A percentile compares a stretch with the other conserved stretches of the same genome.
These are phyloP conservation scores for Taenaris catops DNA, from an alignment of 2,888 invertebrate species.

Conservation along the genomic window DNA sequence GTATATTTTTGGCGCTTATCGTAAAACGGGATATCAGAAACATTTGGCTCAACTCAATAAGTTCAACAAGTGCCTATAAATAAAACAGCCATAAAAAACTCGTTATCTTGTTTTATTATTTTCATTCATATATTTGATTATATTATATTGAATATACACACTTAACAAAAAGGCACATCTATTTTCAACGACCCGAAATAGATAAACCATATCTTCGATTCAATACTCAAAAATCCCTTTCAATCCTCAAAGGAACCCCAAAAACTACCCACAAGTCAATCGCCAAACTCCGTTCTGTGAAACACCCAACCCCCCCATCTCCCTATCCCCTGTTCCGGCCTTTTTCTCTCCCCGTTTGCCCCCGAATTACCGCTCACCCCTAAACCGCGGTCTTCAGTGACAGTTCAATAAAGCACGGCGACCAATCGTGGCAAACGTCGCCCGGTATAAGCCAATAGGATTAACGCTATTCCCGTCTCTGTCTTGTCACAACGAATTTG, in stretches of 20 bases:
- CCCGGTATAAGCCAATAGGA: conserved; percentile 78
- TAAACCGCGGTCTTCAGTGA: conserved; percentile 75
- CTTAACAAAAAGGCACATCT: no score
- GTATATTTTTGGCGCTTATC: no score
- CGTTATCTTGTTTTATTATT: no score
- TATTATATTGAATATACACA: no score
- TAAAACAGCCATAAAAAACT: no score
- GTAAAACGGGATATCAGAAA: no score
- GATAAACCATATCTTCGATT: no score
- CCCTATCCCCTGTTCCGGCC: conserved; percentile 33
- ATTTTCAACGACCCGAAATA: no score
- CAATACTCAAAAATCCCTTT: conserved; percentile 29
- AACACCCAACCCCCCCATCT: conserved; percentile 40
- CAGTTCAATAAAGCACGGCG: conserved; percentile 77
- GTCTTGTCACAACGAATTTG: conserved; percentile 26
- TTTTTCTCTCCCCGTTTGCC: conserved; percentile 48
- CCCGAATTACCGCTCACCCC: conserved; percentile 73
- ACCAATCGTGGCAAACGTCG: conserved; percentile 79
- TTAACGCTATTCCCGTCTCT: conserved; percentile 61
- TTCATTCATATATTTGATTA: no score
- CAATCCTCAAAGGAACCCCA: conserved; percentile 54
- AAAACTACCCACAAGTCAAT: conserved; percentile 79
- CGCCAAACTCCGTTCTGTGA: conserved; percentile 72
- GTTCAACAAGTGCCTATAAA: no score
- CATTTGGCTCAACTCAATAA: no score